phyloP scores from a whole-genome alignment of 2,888 invertebrate species.

The Drosophila infuscata region DNA sequence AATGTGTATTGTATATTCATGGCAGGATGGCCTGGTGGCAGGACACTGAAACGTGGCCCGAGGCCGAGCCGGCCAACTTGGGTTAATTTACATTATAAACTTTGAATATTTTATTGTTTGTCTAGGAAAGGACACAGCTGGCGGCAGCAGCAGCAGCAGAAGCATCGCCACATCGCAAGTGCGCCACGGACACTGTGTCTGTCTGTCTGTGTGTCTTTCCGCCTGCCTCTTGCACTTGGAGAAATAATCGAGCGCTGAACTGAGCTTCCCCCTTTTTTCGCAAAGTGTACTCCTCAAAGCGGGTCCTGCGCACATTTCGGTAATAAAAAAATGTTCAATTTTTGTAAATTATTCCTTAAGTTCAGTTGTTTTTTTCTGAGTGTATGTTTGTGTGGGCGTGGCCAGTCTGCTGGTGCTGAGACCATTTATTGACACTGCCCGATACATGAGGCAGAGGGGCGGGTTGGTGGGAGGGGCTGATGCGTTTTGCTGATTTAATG shows the following conservation, averaged over 20 bases:
- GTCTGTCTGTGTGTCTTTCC: neutral
- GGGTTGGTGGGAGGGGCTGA: neutral
- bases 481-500: constrained; percentile 63
- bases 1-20: constrained; percentile 71
- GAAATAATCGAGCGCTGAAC: neutral
- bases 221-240: neutral
- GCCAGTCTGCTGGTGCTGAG: constrained; percentile 27
- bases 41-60: constrained; percentile 59
- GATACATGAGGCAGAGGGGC: constrained; percentile 6
- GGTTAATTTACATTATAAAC: constrained; percentile 81
- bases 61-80: constrained; percentile 66
- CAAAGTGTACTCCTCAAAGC: neutral
- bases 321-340: neutral
- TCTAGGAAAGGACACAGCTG: constrained; percentile 71
- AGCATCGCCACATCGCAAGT: constrained; percentile 16
- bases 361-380: neutral
- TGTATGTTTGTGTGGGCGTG: constrained; percentile 3
- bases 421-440: constrained; percentile 61
- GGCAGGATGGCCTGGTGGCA: constrained; percentile 41
- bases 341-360: neutral
- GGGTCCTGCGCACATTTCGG: neutral
- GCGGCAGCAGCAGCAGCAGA: constrained; percentile 20
- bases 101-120: constrained; percentile 79
- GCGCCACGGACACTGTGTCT: neutral
- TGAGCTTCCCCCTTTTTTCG: neutral